These are phyloP conservation scores for Amblyjoppa proteus DNA, from an alignment of 2,888 invertebrate genomes.

Conservation along the genomic window DNA sequence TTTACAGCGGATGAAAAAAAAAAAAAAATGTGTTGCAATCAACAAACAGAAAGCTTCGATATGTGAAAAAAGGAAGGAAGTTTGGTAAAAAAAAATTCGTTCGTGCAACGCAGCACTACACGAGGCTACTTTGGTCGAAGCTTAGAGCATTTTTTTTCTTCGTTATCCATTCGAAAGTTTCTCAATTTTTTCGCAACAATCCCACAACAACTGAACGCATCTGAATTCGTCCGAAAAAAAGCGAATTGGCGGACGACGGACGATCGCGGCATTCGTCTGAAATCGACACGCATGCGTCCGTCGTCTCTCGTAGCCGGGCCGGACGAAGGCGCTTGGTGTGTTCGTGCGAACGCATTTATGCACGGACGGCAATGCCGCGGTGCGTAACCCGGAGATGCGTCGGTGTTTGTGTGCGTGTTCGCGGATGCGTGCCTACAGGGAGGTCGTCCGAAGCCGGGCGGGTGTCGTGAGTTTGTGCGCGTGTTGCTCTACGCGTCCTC, in stretches of 20 bases:
- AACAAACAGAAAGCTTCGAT: too few relatives aligned
- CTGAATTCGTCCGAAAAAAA: too few relatives aligned
- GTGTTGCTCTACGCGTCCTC: conserved; percentile 48
- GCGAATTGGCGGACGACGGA: too few relatives aligned
- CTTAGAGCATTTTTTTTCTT: too few relatives aligned
- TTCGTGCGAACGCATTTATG: conserved; percentile 22
- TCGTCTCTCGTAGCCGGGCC: too few relatives aligned
- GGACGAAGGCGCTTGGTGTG: conserved; percentile 14
- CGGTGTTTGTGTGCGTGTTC: conserved; percentile 8
- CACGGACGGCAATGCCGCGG: conserved; percentile 25
- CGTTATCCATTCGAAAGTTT: too few relatives aligned
- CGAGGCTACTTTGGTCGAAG: too few relatives aligned
- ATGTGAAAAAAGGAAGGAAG: too few relatives aligned
- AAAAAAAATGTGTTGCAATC: background rate
- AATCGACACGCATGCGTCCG: background rate
- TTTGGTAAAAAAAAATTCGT: too few relatives aligned
- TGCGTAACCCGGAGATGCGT: conserved; percentile 37
- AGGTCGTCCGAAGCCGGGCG: conserved; percentile 56
- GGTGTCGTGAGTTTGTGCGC: conserved; percentile 48
- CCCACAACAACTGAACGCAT: background rate
- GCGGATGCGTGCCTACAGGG: conserved; percentile 51
- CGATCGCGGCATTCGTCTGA: background rate
- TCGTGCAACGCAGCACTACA: too few relatives aligned
- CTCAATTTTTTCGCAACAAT: too few relatives aligned
- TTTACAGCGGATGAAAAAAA: too few relatives aligned